These are phyloP conservation scores for Glaucidium brasilianum DNA, from an alignment of 2,113 vertebrate species.

Conservation along the genomic window DNA sequence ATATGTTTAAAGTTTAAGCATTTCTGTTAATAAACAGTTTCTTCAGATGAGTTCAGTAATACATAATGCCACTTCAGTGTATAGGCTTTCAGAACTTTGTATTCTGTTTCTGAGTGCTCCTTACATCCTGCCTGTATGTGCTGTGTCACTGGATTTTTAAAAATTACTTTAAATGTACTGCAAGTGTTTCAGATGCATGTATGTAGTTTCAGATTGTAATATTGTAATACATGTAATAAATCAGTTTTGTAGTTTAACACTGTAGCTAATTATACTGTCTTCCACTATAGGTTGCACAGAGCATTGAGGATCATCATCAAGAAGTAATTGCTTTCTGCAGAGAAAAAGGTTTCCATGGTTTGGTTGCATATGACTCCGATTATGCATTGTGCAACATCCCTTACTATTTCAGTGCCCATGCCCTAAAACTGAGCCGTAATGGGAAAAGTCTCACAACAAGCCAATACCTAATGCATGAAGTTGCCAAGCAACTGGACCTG, in stretches of 20 bases:
- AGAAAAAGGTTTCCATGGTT: constrained; percentile 92
- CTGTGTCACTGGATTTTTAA: not conserved
- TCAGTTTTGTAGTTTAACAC: not conserved
- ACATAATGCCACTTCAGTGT: not conserved
- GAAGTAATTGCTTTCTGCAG: constrained; percentile 94
- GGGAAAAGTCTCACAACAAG: constrained; percentile 96
- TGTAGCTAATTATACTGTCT: constrained; percentile 48
- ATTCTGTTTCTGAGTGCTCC: not conserved
- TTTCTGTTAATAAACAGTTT: not conserved
- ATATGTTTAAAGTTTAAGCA: not conserved
- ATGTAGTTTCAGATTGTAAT: not conserved
- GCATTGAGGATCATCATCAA: constrained; percentile 95
- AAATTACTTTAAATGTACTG: not conserved
- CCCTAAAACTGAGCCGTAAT: constrained; percentile 95
- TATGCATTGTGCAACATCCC: constrained; percentile 95
- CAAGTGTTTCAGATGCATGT: not conserved
- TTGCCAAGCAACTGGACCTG: constrained; percentile 94
- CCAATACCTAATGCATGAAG: constrained; percentile 96
- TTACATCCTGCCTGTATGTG: not conserved
- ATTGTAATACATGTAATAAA: not conserved
- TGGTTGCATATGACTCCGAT: constrained; percentile 94
- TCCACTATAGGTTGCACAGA: constrained; percentile 87
- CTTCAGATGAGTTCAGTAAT: not conserved
- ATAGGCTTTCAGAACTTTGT: not conserved
- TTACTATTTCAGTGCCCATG: constrained; percentile 94